These are phyloP conservation scores for Elgaria multicarinata DNA, from an alignment of 2,113 vertebrate species.

Conservation along the genomic window DNA sequence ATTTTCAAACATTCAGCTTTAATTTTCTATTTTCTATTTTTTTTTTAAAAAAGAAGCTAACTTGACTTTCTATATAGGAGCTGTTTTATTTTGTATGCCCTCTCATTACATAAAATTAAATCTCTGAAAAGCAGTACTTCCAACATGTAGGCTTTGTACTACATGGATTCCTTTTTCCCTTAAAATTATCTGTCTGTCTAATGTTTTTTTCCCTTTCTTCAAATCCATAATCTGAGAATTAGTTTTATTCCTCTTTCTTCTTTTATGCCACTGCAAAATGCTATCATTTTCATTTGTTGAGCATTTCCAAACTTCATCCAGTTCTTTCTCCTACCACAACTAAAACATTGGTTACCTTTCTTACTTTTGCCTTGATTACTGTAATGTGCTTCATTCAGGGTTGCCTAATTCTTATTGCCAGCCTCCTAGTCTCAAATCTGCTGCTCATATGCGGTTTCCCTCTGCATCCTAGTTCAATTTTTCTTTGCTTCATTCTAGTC, in stretches of 20 bases:
- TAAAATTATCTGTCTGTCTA: too few relatives aligned
- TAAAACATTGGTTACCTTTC: background rate
- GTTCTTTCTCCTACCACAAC: background rate
- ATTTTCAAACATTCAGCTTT: too few relatives aligned
- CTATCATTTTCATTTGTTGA: background rate
- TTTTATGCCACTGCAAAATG: background rate
- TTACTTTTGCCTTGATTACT: background rate
- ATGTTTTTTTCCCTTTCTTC: background rate
- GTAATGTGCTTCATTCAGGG: background rate
- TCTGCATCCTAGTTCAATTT: background rate
- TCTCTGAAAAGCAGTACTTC: background rate
- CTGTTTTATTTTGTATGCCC: too few relatives aligned
- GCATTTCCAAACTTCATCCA: background rate
- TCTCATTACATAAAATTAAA: too few relatives aligned
- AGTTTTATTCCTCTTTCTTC: too few relatives aligned
- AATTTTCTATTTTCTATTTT: too few relatives aligned
- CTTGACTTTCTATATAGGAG: too few relatives aligned
- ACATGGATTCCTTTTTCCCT: background rate
- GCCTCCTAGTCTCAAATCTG: background rate
- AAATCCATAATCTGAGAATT: background rate
- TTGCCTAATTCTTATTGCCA: background rate
- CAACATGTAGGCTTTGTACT: too few relatives aligned
- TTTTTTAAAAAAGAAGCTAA: too few relatives aligned
- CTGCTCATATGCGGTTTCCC: background rate
- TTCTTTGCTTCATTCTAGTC: background rate